Evolutionary conservation across 2,113 vertebrate genomes (phyloP).

Genomic region (Crotalus tigris): DNA sequence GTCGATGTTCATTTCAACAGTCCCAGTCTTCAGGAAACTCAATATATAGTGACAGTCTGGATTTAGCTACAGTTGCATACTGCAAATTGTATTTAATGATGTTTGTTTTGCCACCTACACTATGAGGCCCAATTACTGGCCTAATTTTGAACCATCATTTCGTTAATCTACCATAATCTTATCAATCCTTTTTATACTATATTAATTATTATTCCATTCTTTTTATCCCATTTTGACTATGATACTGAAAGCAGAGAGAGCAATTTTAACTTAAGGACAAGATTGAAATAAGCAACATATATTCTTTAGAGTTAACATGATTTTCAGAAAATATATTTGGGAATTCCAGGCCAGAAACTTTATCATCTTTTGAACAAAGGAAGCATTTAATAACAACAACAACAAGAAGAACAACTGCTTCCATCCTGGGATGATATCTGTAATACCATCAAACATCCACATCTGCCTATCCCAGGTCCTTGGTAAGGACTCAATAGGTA

Average conservation of each 20-base stretch:
- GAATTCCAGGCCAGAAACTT: constrained; percentile 7
- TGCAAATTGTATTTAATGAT: neutral
- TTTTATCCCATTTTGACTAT: neutral
- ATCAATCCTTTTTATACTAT: neutral
- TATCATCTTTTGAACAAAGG: neutral
- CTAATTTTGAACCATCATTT: neutral
- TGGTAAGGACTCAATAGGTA: too few relatives aligned
- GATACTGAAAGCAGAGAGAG: neutral
- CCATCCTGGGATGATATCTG: too few relatives aligned
- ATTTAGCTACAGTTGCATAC: neutral
- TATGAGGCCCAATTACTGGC: neutral
- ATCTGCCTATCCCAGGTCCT: too few relatives aligned
- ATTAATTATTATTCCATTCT: neutral
- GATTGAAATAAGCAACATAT: neutral
- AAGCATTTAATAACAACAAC: neutral
- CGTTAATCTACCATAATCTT: neutral
- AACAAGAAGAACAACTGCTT: too few relatives aligned
- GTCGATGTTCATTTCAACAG: neutral
- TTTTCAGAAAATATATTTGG: neutral
- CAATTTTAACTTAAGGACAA: neutral
- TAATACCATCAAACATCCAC: too few relatives aligned
- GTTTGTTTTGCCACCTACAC: neutral
- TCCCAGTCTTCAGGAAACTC: neutral
- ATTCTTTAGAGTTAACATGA: constrained; percentile 13
- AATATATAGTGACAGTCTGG: neutral